Conservation (phyloP, 2,888 invertebrate species). For the Leuctra nigra region DNA sequence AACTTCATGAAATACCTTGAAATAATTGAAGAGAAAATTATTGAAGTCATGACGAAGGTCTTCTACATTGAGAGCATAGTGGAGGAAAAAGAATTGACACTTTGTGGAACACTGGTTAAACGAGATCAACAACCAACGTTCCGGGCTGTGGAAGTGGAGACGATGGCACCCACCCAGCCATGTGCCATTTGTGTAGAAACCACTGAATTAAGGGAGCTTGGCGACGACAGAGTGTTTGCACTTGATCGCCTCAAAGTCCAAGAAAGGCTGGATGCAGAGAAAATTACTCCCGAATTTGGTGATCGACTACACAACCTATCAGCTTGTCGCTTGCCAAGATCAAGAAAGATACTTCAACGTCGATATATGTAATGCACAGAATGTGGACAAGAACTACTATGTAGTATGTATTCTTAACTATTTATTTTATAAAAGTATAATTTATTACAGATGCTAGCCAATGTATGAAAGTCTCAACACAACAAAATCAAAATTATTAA, state of each 20-base stretch:
- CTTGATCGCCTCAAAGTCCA: not conserved
- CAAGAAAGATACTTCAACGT: slow-evolving; percentile 9
- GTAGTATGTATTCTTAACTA: too few relatives aligned
- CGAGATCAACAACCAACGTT: not conserved
- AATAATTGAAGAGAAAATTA: not conserved
- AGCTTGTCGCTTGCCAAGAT: slow-evolving; percentile 3
- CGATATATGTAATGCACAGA: not conserved
- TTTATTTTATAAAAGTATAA: too few relatives aligned
- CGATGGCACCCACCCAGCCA: not conserved
- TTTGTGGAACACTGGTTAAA: not conserved
- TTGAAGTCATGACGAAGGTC: not conserved
- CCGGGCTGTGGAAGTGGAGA: not conserved
- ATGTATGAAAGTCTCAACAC: too few relatives aligned
- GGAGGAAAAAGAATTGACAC: not conserved
- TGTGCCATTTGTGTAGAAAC: slow-evolving; percentile 10
- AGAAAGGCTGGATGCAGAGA: not conserved
- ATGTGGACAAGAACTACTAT: too few relatives aligned
- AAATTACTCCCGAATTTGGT: not conserved
- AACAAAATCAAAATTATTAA: too few relatives aligned
- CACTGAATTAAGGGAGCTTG: not conserved
- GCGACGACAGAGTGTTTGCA: not conserved
- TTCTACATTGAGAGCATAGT: not conserved
- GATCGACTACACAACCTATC: slow-evolving; percentile 12
- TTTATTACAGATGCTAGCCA: too few relatives aligned
- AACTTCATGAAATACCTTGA: slow-evolving; percentile 1